Base-by-base conservation (phyloP, 2,113 vertebrate species). In the Xiphophorus hellerii region DNA sequence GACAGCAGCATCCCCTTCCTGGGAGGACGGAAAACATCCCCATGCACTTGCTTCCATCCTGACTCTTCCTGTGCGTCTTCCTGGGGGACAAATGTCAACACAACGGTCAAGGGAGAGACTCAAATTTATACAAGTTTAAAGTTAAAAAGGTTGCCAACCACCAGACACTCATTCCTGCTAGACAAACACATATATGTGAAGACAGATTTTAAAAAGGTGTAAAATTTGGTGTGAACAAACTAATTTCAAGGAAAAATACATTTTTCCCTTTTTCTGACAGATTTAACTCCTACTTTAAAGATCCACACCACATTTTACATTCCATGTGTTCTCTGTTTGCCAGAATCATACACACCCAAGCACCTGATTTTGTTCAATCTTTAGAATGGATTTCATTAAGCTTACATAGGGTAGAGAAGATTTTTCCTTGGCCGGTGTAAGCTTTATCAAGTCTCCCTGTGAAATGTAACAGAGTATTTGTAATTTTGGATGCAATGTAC, bases 21-120 rank as follows among this genome's bases (percentile, higher is more conserved):
- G 37, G 98, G 98, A 0, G 98, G 96, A 28, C 98, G 96, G 94
- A 99, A 99, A 80, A 99, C 97, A 87, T 99, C 98, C 2, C 98
- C 98, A 13, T 99, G 98, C 86, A 99, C 98, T 81, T 99, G 94
- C 81, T 99, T 99, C 98, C 98, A 99, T 48, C 98, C 98, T 29
- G 98, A 99, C 93, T 99, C 98, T 88, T 99, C 98, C 91, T 99
- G 98, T 8, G 97, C 97, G 65, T 99, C 98, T 87, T 99, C 98
- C 98, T 99, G 87, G 25, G 28, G 86, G 44, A 27, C 30, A 10
- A 28, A 42, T n/a, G 42, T 42, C 8, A 63, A 0, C 1, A 8
- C 22, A 37, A 29, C 4, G 13, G 37, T 67, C 14, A 20, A 28
- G 6, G 9, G 5, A 42, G 14, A 15, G 37, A 66, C 31, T 39